Percentiles rank a stretch among this genome's conserved stretches.
Evolutionary conservation across 1,140 invertebrate genomes (phyloP).

Genomic region (Penaeus japonicus): DNA sequence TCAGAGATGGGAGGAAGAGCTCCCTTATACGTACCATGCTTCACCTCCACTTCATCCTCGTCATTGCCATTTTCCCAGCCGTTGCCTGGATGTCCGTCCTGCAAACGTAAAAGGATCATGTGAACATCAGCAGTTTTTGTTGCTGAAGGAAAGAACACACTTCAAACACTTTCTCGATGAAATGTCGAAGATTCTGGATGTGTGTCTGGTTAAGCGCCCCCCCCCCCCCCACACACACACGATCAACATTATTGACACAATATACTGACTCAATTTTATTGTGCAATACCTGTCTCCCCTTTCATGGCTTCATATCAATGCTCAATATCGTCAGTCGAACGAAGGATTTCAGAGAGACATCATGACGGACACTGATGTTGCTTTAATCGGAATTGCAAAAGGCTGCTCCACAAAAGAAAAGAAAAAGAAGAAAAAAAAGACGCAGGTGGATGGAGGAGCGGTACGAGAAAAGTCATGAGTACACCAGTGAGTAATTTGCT

Average conservation of each 20-base stretch:
- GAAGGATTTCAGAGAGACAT: slow-evolving; percentile 25
- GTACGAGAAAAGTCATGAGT: slow-evolving; percentile 35
- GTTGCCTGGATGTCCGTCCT: too few species aligned
- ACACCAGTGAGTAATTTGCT: slow-evolving; percentile 20
- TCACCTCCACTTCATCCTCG: too few species aligned
- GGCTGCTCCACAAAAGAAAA: slow-evolving; percentile 7
- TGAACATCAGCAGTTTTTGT: too few species aligned
- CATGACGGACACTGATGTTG: slow-evolving; percentile 30
- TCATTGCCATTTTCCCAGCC: too few species aligned
- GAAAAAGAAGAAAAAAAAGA: neutral
- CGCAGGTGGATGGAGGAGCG: slow-evolving; percentile 9
- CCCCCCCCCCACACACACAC: neutral
- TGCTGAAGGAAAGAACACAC: too few species aligned
- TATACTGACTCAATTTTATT: too few species aligned
- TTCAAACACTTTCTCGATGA: too few species aligned
- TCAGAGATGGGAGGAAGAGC: too few species aligned
- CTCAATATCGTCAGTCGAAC: neutral
- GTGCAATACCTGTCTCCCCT: slow-evolving; percentile 1
- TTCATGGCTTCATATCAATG: slow-evolving; percentile 25
- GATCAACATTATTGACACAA: neutral
- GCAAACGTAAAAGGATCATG: too few species aligned
- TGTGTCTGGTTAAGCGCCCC: too few species aligned
- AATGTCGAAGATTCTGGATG: too few species aligned
- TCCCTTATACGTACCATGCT: too few species aligned
- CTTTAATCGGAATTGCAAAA: slow-evolving; percentile 27